phyloP scores from a whole-genome alignment of 2,113 vertebrate species.

The Nestor notabilis region DNA sequence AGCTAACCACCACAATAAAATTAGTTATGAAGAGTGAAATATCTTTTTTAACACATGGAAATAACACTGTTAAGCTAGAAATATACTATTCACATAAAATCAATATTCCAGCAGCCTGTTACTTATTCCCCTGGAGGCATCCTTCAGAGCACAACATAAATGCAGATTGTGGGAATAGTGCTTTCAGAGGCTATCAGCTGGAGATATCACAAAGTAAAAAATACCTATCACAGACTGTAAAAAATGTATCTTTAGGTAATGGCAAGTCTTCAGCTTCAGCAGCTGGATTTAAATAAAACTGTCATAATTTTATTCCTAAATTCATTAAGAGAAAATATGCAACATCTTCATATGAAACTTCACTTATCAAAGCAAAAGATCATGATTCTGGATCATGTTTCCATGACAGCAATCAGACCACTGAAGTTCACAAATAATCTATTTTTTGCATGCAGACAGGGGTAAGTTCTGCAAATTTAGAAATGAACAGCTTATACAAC shows the following conservation, averaged over 20 bases:
- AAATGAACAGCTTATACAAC: slow-evolving; percentile 86
- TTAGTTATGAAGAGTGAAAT: neutral
- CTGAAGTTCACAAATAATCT: slow-evolving; percentile 87
- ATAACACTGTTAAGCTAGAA: neutral
- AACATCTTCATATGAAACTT: slow-evolving; percentile 81
- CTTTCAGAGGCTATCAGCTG: neutral
- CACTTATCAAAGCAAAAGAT: slow-evolving; percentile 97
- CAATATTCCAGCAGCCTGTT: neutral
- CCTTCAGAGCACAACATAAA: neutral
- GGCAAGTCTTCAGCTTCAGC: slow-evolving; percentile 73
- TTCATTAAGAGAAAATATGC: slow-evolving; percentile 26
- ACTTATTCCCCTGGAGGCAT: neutral
- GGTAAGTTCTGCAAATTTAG: slow-evolving; percentile 83
- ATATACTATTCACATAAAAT: neutral
- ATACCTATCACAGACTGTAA: neutral
- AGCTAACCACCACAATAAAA: neutral
- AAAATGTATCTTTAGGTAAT: neutral
- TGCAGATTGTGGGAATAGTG: neutral
- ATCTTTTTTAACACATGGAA: neutral
- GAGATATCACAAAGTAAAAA: neutral
- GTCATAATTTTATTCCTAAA: slow-evolving; percentile 7
- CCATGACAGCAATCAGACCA: slow-evolving; percentile 86
- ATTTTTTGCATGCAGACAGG: slow-evolving; percentile 93
- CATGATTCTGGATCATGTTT: slow-evolving; percentile 83
- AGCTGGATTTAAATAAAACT: slow-evolving; percentile 70